phyloP scores from a whole-genome alignment of 2,797 vertebrate genomes.

The Paratrypauchen microcephalus region DNA sequence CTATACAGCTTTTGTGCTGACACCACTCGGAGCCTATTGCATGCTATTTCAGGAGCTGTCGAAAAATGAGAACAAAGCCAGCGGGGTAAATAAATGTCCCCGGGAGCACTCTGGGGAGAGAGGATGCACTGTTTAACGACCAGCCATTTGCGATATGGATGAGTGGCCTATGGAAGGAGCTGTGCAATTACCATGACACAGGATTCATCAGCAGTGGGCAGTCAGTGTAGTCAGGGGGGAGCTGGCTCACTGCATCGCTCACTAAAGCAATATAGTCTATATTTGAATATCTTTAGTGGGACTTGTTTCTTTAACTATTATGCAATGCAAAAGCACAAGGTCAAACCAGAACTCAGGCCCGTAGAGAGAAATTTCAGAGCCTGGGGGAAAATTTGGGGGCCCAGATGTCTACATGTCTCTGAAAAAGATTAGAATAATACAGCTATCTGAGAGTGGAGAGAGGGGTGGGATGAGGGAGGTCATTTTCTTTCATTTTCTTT shows the following conservation, averaged over 20 bases:
- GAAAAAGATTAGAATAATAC: no score
- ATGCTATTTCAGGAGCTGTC: conserved; percentile 59
- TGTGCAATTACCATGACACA: conserved; percentile 29
- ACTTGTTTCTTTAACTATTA: not conserved
- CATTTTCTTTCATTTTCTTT: no score
- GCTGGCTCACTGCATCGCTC: conserved; percentile 4
- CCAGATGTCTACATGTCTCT: no score
- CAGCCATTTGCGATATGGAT: conserved; percentile 43
- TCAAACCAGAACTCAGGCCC: not conserved
- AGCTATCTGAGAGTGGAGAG: no score
- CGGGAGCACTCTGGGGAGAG: conserved; percentile 34
- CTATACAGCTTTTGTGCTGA: conserved; percentile 57
- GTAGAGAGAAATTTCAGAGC: no score
- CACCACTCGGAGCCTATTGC: conserved; percentile 37
- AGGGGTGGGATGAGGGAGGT: no score
- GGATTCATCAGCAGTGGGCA: conserved; percentile 7
- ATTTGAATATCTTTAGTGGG: not conserved
- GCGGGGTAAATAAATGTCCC: conserved; percentile 58
- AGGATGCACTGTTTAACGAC: conserved; percentile 51
- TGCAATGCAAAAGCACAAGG: not conserved
- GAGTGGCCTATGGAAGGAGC: conserved; percentile 39
- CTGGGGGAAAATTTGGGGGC: no score
- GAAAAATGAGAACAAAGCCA: conserved; percentile 64
- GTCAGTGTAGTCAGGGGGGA: conserved; percentile 19
- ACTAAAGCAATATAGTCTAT: not conserved